Conservation (phyloP, 2,888 invertebrate genomes). For the Apotomis turbidana region DNA sequence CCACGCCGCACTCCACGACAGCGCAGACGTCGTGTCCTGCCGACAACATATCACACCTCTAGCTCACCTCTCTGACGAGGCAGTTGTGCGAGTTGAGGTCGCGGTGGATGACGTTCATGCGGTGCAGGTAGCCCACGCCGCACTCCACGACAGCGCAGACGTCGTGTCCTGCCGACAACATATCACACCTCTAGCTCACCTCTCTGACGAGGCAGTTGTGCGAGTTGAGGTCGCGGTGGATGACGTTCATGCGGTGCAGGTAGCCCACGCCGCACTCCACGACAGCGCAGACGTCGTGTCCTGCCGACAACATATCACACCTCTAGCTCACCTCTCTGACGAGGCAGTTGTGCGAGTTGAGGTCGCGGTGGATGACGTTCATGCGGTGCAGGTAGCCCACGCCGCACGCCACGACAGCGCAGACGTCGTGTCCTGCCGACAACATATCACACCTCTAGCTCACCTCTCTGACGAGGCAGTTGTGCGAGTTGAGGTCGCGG, state of each 20-base stretch:
- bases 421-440: constrained; percentile 70
- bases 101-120: constrained; percentile 96
- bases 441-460: constrained; percentile 36
- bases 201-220: constrained; percentile 96
- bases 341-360: constrained; percentile 97
- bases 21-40: constrained; percentile 76
- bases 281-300: constrained; percentile 83
- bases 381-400: constrained; percentile 97
- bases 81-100: constrained; percentile 98
- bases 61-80: constrained; percentile 89
- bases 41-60: not conserved
- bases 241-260: constrained; percentile 96
- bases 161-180: constrained; percentile 60
- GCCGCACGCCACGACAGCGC: constrained; percentile 92
- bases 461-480: constrained; percentile 94
- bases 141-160: constrained; percentile 90
- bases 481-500: constrained; percentile 97
- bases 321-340: constrained; percentile 87
- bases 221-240: constrained; percentile 97
- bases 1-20: constrained; percentile 96
- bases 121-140: constrained; percentile 97
- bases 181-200: constrained; percentile 64
- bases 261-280: constrained; percentile 97
- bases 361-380: constrained; percentile 97
- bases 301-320: constrained; percentile 48